phyloP scores from a whole-genome alignment of 2,888 invertebrate genomes.

The Drosophila histrio region DNA sequence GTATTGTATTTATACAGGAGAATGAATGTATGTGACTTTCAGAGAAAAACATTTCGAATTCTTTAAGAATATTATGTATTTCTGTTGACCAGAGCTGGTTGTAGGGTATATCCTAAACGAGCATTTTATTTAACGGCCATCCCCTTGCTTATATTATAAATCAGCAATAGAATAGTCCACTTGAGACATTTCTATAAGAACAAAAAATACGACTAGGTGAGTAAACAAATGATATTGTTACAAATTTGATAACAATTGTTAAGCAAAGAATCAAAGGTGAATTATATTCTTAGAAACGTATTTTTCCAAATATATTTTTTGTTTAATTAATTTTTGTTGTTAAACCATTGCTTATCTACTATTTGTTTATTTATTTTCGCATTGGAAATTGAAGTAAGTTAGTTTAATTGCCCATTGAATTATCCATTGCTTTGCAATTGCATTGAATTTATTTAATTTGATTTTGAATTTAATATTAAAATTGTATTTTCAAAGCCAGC shows the following conservation, averaged over 20 bases:
- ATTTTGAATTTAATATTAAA: neutral
- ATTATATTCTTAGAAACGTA: neutral
- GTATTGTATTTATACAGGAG: too few species aligned
- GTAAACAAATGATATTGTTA: neutral
- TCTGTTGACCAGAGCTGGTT: too few species aligned
- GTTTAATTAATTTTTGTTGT: neutral
- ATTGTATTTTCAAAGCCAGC: conserved; percentile 17
- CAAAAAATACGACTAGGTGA: neutral
- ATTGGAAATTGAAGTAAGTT: too few species aligned
- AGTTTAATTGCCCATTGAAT: neutral
- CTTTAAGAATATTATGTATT: too few species aligned
- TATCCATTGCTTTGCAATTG: neutral
- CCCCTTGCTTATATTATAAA: too few species aligned
- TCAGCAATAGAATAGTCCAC: neutral
- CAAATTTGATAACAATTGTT: neutral
- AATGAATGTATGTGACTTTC: too few species aligned
- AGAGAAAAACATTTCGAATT: too few species aligned
- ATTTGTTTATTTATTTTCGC: neutral
- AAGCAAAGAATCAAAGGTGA: neutral
- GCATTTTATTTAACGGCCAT: too few species aligned
- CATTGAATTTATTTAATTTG: neutral
- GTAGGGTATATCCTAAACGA: too few species aligned
- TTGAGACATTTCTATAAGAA: neutral
- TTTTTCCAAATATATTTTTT: neutral
- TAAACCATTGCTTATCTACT: neutral